Evolutionary conservation across 2,113 vertebrate species (phyloP).

Genomic region (Tachysurus fulvidraco): DNA sequence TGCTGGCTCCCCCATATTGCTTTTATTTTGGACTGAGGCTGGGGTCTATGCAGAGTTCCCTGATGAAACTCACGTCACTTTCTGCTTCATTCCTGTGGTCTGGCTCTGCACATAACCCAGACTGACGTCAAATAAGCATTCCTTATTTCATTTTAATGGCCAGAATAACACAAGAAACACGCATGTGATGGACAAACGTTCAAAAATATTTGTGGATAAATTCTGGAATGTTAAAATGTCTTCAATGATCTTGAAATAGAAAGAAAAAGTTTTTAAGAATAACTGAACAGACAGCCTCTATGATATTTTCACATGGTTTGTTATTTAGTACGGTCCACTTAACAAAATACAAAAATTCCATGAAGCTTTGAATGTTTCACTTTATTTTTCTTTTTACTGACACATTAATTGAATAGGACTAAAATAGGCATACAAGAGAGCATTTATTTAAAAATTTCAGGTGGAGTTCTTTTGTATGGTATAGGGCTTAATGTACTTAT

Average conservation of each 20-base stretch:
- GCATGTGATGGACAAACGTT: background rate
- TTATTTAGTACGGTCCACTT: background rate
- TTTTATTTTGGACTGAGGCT: background rate
- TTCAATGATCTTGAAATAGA: background rate
- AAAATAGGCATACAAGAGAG: background rate
- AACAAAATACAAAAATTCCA: background rate
- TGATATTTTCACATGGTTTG: background rate
- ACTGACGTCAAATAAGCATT: constrained; percentile 14
- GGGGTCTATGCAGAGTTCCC: background rate
- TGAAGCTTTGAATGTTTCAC: background rate
- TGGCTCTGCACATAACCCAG: background rate
- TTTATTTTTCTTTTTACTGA: background rate
- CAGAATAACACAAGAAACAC: constrained; percentile 1
- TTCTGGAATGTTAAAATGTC: background rate
- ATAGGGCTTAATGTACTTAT: background rate
- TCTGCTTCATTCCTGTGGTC: background rate
- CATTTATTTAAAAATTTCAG: background rate
- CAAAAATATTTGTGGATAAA: background rate
- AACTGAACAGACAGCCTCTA: background rate
- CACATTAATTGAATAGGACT: background rate
- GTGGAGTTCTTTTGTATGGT: background rate
- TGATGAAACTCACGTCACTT: background rate
- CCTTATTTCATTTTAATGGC: background rate
- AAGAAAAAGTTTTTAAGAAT: background rate
- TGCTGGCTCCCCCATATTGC: constrained; percentile 53